Evolutionary conservation across 2,113 vertebrate genomes (phyloP).

Genomic region (Setophaga coronata): DNA sequence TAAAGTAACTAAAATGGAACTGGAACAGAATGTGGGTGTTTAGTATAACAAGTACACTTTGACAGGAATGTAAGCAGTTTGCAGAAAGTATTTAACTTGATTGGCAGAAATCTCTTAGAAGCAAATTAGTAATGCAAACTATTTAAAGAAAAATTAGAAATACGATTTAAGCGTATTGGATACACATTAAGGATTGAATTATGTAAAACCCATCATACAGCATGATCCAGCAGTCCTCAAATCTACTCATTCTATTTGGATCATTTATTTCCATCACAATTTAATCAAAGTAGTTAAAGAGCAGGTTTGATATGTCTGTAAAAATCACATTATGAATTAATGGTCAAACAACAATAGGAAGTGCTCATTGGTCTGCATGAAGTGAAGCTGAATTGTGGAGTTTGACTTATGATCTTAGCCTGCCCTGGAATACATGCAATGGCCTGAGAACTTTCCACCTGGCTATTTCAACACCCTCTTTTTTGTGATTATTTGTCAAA

Average conservation of each 20-base stretch:
- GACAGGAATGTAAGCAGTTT: constrained; percentile 29
- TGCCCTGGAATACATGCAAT: not conserved
- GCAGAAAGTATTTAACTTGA: constrained; percentile 51
- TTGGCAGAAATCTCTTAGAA: constrained; percentile 58
- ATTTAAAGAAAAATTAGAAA: constrained; percentile 69
- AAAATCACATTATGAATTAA: not conserved
- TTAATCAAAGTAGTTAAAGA: constrained; percentile 18
- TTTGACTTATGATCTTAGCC: not conserved
- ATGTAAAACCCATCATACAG: constrained; percentile 46
- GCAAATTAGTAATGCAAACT: constrained; percentile 65
- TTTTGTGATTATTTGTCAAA: not conserved
- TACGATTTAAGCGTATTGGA: constrained; percentile 59
- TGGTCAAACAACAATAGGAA: not conserved
- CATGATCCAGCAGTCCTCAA: not conserved
- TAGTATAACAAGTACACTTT: not conserved
- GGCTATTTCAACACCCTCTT: not conserved
- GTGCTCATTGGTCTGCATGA: not conserved
- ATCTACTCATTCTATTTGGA: not conserved
- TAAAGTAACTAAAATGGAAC: not conserved
- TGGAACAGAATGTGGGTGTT: constrained; percentile 41
- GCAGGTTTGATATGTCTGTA: not conserved
- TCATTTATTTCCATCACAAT: constrained; percentile 16
- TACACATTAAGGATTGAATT: constrained; percentile 63
- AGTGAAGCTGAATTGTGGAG: not conserved
- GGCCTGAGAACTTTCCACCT: not conserved